Base-by-base conservation (phyloP, 2,797 vertebrate species). In the Dallia pectoralis region DNA sequence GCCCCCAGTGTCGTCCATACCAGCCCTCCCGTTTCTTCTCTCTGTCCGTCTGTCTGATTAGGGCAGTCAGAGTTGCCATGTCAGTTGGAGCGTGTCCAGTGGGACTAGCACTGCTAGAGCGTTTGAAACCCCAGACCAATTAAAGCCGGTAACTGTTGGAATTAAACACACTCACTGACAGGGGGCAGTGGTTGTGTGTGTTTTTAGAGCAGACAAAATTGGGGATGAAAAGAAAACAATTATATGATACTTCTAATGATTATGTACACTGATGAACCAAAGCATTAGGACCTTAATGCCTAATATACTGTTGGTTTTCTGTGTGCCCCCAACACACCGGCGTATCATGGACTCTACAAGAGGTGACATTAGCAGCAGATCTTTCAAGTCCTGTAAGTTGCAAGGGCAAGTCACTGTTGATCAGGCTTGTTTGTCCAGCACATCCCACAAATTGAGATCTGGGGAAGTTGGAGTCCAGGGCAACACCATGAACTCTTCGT, bases 91-190 rank as follows among this genome's bases (percentile, higher is more conserved):
- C 63, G 15, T 74, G 61, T 74, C 49, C 30, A 29, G 16, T 29
- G 33, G 44, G 51, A 77, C 36, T 30, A 47, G 56, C 36, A 14
- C 63, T 51, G 68, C 62, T 29, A 33, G 53, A 62, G 61, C 18
- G 67, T 49, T 75, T 69, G 70, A 77, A 72, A 69, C 75, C 40
- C 66, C 66, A 67, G 27, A 64, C 51, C 69, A 74, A 78, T 76
- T 74, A 74, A 64, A 56, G 64, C 69, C 62, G 76, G 69, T 70
- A 68, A 69, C 33, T 36, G 69, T 36, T 62, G 29, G 67, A 61
- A 70, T 79, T 62, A 73, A 74, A 66, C 62, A 33, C 65, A 70
- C 76, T 76, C 65, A 70, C 76, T 78, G 69, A 63, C 73, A 77
- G 56, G 69, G 64, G 59, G 63, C 47, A 36, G 27, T 11, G 4